Conservation (phyloP, 2,797 vertebrate genomes). For the Gobio occitaniae region DNA sequence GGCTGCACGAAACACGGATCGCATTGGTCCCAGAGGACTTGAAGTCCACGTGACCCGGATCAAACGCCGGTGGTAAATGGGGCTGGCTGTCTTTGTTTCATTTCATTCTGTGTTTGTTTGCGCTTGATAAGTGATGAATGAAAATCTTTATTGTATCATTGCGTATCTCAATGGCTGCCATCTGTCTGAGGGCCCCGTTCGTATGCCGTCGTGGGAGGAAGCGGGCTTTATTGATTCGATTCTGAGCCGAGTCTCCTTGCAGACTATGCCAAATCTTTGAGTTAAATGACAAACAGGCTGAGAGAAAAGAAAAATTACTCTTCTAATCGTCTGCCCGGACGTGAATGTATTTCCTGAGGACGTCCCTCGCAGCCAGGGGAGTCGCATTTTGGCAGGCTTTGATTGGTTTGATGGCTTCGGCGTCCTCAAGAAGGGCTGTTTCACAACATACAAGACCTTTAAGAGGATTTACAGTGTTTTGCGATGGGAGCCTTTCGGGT, state of each 20-base stretch:
- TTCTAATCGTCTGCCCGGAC: constrained; percentile 3
- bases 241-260: constrained; percentile 18
- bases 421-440: constrained; percentile 12
- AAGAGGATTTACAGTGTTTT: constrained; percentile 35
- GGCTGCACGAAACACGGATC: constrained; percentile 54
- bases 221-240: constrained; percentile 70
- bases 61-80: constrained; percentile 19
- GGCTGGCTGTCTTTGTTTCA: constrained; percentile 58
- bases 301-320: constrained; percentile 5
- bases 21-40: constrained; percentile 61
- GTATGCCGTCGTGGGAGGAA: constrained; percentile 60
- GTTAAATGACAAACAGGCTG: constrained; percentile 19
- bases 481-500: neutral
- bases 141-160: constrained; percentile 66
- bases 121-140: constrained; percentile 72
- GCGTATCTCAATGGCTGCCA: constrained; percentile 47
- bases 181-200: constrained; percentile 54
- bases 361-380: constrained; percentile 8
- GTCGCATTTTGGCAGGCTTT: constrained; percentile 7
- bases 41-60: constrained; percentile 22
- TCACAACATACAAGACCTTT: constrained; percentile 5
- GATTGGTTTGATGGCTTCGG: constrained; percentile 20
- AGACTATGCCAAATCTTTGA: constrained; percentile 29
- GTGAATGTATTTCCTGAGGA: constrained; percentile 23
- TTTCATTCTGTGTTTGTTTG: constrained; percentile 63